Conservation (phyloP, 2,888 invertebrate species). For the Xylota segnis region DNA sequence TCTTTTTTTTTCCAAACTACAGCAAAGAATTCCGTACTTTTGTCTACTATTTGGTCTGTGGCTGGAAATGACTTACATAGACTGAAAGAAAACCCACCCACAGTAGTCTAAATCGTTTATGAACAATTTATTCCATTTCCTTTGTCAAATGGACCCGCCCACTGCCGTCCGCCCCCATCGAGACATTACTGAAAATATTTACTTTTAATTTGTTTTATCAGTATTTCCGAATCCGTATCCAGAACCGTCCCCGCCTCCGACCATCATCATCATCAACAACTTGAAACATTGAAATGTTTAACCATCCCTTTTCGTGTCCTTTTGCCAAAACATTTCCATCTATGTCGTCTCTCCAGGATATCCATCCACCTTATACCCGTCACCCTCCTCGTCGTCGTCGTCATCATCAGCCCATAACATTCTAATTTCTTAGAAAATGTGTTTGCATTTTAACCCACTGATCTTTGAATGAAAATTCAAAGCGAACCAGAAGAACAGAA, state of each 20-base stretch:
- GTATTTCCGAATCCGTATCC: constrained; percentile 36
- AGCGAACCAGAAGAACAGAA: constrained; percentile 14
- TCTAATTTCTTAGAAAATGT: constrained; percentile 66
- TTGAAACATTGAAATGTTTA: constrained; percentile 47
- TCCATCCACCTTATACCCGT: constrained; percentile 16
- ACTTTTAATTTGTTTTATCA: constrained; percentile 67
- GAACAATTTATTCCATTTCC: constrained; percentile 29
- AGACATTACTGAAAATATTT: constrained; percentile 56
- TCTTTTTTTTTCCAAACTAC: too few species aligned
- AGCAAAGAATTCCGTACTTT: not conserved
- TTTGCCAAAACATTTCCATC: constrained; percentile 25
- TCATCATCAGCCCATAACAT: constrained; percentile 56
- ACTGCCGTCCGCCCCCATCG: not conserved
- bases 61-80: not conserved
- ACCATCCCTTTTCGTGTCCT: constrained; percentile 44
- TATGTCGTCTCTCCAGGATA: constrained; percentile 18
- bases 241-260: not conserved
- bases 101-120: constrained; percentile 37
- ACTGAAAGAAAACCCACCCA: constrained; percentile 17
- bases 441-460: constrained; percentile 68
- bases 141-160: not conserved
- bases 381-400: constrained; percentile 13
- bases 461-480: constrained; percentile 58
- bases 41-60: constrained; percentile 2
- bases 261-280: constrained; percentile 25